A percentile compares a stretch with the other conserved stretches of the same genome.
Evolutionary conservation across 2,113 vertebrate genomes (phyloP).

Genomic region (Colinus virginianus): DNA sequence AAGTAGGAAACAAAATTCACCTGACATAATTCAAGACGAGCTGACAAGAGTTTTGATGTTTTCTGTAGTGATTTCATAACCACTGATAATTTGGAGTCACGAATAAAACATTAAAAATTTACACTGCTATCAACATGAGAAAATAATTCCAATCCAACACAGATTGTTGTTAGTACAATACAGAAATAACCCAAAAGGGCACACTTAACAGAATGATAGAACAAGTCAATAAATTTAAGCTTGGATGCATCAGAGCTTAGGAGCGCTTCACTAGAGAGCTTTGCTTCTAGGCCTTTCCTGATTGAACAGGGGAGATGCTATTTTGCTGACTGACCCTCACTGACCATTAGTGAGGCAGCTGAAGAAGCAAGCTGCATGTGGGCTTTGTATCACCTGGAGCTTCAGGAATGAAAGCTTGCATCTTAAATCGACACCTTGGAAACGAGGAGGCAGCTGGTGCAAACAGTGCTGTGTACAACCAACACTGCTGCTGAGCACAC

Average conservation of each 20-base stretch:
- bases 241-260: not conserved
- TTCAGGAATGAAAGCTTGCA: not conserved
- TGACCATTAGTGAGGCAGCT: not conserved
- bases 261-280: not conserved
- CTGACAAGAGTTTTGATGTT: not conserved
- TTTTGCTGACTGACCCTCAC: not conserved
- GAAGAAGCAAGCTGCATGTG: not conserved
- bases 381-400: not conserved
- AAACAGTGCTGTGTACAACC: not conserved
- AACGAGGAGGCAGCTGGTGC: not conserved
- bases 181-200: accelerated
- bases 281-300: not conserved
- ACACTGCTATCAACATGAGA: not conserved
- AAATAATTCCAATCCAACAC: not conserved
- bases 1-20: not conserved
- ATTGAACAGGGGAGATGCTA: not conserved
- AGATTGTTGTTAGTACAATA: not conserved
- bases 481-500: accelerated
- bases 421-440: not conserved
- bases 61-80: not conserved
- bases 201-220: not conserved
- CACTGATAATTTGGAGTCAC: not conserved
- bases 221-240: accelerated
- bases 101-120: not conserved
- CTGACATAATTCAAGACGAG: not conserved